Conservation (phyloP, 2,113 vertebrate species). For the Micromys minutus region DNA sequence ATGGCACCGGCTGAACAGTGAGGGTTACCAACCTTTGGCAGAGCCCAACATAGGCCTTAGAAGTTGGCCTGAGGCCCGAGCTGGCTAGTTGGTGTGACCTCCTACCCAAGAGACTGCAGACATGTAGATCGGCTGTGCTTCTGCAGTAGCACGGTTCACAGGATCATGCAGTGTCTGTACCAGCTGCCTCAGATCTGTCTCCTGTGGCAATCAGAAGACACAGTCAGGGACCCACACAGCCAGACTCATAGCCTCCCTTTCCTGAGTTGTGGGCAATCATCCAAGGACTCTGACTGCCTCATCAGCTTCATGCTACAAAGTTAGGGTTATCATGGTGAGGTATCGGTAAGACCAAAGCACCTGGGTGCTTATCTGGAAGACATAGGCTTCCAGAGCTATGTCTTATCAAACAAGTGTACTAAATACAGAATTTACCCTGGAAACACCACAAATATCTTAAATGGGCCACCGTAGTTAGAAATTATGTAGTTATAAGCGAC, state of each 20-base stretch:
- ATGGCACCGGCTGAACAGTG: too few relatives aligned
- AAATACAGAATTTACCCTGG: background rate
- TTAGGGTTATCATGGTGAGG: background rate
- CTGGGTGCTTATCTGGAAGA: background rate
- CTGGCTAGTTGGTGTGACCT: background rate
- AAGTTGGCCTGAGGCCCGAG: background rate
- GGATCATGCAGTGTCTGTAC: background rate
- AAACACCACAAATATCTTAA: background rate
- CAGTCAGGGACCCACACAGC: background rate
- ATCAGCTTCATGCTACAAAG: background rate
- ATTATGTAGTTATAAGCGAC: background rate
- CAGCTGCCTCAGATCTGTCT: background rate
- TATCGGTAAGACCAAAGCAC: background rate
- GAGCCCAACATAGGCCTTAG: background rate
- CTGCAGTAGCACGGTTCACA: background rate
- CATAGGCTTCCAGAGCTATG: conserved; percentile 5
- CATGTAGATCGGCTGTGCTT: background rate
- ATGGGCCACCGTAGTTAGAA: background rate
- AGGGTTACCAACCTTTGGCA: background rate
- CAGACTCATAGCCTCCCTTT: background rate
- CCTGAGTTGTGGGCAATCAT: background rate
- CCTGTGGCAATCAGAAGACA: background rate
- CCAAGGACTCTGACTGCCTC: background rate
- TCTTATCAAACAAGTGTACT: background rate
- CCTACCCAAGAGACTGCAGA: background rate